Percentiles rank a stretch among this genome's conserved stretches.
Conservation (phyloP, 2,888 invertebrate species). For the Strigamia crassipes region DNA sequence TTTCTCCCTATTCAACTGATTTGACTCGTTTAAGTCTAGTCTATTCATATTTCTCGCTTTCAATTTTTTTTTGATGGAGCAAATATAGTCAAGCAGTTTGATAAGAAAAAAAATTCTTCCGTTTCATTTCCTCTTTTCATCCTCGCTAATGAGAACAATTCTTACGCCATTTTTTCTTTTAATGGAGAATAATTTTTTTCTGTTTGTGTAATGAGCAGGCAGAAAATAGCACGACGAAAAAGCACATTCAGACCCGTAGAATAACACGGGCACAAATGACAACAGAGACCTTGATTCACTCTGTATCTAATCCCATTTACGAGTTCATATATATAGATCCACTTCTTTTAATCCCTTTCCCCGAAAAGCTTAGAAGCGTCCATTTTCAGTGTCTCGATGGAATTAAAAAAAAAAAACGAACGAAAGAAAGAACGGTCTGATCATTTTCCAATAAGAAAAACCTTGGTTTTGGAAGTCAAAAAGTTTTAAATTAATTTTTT, state of each 20-base stretch:
- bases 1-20: background rate
- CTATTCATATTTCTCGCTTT: slow-evolving; percentile 36
- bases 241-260: background rate
- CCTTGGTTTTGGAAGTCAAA: background rate
- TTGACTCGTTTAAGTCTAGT: slow-evolving; percentile 32
- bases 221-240: slow-evolving; percentile 27
- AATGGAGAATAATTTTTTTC: slow-evolving; percentile 18
- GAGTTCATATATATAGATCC: background rate
- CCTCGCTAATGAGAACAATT: slow-evolving; percentile 42
- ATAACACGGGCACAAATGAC: slow-evolving; percentile 30
- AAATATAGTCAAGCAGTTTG: slow-evolving; percentile 36
- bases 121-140: slow-evolving; percentile 38
- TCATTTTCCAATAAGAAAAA: background rate
- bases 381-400: slow-evolving; percentile 2
- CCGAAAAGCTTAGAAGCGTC: background rate
- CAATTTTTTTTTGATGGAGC: slow-evolving; percentile 13
- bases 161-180: slow-evolving; percentile 37
- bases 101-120: slow-evolving; percentile 35
- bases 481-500: slow-evolving; percentile 15
- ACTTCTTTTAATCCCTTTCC: slow-evolving; percentile 28
- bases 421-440: background rate
- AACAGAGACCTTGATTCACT: background rate
- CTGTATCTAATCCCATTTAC: background rate
- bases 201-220: slow-evolving; percentile 31
- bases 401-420: background rate